phyloP scores from a whole-genome alignment of 2,113 vertebrate genomes.

The Burhinus bistriatus region DNA sequence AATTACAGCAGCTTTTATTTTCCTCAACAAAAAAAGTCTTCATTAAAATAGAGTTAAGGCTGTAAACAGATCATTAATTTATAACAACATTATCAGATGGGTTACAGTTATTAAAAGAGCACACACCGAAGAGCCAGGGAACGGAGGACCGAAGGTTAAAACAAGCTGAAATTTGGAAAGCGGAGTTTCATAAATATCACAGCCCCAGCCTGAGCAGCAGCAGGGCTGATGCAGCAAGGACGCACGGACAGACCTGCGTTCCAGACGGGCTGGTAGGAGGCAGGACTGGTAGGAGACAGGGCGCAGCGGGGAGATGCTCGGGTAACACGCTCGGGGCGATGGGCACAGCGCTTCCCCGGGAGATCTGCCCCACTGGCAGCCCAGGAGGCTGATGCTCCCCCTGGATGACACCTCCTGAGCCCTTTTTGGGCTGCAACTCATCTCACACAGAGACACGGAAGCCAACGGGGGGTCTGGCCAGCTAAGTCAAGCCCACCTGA shows the following conservation, averaged over 20 bases:
- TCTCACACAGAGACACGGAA: neutral
- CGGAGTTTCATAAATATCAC: neutral
- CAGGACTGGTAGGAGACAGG: neutral
- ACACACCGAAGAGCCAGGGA: neutral
- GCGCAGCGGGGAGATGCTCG: neutral
- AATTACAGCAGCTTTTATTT: slow-evolving; percentile 67
- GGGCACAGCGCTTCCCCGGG: neutral
- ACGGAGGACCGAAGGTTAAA: neutral
- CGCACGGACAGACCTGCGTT: neutral
- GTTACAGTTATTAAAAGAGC: slow-evolving; percentile 67
- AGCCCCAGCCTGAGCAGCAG: neutral
- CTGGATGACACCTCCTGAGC: neutral
- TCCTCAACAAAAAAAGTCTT: slow-evolving; percentile 53
- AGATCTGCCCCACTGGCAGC: neutral
- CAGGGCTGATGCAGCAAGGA: neutral
- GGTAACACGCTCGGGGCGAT: accelerated
- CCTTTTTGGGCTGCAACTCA: neutral
- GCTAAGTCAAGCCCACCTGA: neutral
- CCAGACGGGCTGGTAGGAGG: neutral
- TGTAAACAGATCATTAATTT: slow-evolving; percentile 73
- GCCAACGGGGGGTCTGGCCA: neutral
- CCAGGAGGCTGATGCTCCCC: neutral
- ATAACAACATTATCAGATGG: slow-evolving; percentile 69
- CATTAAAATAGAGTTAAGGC: slow-evolving; percentile 66
- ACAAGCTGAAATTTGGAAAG: neutral